Base-by-base conservation (phyloP, 2,797 vertebrate genomes). In the Lepus townsendii region DNA sequence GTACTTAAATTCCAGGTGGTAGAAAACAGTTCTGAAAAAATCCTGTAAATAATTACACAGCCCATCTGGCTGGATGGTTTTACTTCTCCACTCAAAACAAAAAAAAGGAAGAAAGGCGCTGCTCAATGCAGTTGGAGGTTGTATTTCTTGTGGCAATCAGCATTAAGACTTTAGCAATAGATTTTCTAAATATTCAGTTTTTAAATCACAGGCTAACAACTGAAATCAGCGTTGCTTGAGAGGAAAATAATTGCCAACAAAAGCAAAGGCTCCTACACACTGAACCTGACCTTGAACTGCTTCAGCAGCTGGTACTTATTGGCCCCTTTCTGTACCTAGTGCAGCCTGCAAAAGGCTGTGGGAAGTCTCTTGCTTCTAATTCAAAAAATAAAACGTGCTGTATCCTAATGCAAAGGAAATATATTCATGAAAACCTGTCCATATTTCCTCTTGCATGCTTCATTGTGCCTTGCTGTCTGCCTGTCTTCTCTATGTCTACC, bases 1-100 rank as follows among this genome's bases (percentile, higher is more conserved):
- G 47, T 97, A 88, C 93, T 63, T 94, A 86, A 83, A 9, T 96
- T 97, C 95, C 93, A 96, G 95, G 96, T 96, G 95, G 90, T 83
- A 10, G 63, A 26, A 88, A 83, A 14, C 83, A 96, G 97, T 97
- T 90, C 35, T 65, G 22, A 35, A 57, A 89, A 95, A 93, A 95
- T 80, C 66, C 62, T 86, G 87, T 94, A 86, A 97, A 90, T 96
- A 96, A 96, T 95, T 93, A 94, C 35, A n/a, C 82, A 96, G 88
- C 30, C 27, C 86, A 75, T 95, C 91, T 97, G 93, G 97, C 35
- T 85, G 35, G 83, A 80, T 78, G 30, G 69, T 95, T 90, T 90
- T 92, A 2, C 94, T 88, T 63, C 50, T 47, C n/a, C 93, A 7
- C 95, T 96, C 95, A 90, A 95, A 20, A 77, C 76, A 66, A 52